Percentiles rank a stretch among this genome's conserved stretches.
phyloP scores from a whole-genome alignment of 53 echinoderm and acorn worm species.

The Echinometra lucunter region DNA sequence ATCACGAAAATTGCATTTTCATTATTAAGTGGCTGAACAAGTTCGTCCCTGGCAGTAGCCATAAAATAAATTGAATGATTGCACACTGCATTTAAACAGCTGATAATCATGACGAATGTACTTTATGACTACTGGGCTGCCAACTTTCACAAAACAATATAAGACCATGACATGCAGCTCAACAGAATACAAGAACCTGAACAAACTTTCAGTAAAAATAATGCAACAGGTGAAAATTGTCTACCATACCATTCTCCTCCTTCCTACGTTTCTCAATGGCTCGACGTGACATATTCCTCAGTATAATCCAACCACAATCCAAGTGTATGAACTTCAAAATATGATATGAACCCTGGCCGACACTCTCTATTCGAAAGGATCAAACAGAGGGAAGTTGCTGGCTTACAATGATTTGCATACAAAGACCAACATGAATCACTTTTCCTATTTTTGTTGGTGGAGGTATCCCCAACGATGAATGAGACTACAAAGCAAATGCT shows the following conservation, averaged over 20 bases:
- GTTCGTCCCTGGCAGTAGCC: neutral
- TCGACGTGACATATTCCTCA: constrained; percentile 47
- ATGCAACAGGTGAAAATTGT: neutral
- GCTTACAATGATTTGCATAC: constrained; percentile 42
- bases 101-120: neutral
- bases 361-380: neutral
- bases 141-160: neutral
- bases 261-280: constrained; percentile 41
- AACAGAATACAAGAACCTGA: neutral
- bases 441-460: neutral
- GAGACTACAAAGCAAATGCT: neutral
- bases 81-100: neutral
- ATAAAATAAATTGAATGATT: neutral
- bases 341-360: neutral
- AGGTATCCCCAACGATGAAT: neutral
- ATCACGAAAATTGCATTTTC: neutral
- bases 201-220: neutral
- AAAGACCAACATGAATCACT: constrained; percentile 40
- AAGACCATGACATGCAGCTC: neutral
- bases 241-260: constrained; percentile 12
- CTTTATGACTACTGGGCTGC: neutral
- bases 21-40: no score
- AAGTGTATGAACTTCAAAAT: neutral
- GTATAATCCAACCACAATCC: constrained; percentile 10
- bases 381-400: constrained; percentile 34